Percentiles rank a stretch among this genome's conserved stretches.
phyloP scores from a whole-genome alignment of 2,888 invertebrate species.

The Lacanobia oleracea region DNA sequence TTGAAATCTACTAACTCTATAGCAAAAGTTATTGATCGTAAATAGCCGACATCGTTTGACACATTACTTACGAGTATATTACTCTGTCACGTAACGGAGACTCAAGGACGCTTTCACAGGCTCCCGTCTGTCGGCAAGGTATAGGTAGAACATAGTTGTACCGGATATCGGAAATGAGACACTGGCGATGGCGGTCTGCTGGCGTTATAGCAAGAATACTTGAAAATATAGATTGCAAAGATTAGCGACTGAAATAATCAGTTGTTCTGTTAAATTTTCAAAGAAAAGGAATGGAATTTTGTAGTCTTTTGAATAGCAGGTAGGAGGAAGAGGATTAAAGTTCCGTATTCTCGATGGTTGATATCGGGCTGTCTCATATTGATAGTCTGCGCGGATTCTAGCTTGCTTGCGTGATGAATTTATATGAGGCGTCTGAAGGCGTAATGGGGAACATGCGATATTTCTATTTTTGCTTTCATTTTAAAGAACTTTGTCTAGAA shows the following conservation, averaged over 20 bases:
- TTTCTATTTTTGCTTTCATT: too few species aligned
- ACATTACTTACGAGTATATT: slow-evolving; percentile 48
- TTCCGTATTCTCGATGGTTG: background rate
- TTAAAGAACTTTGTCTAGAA: too few species aligned
- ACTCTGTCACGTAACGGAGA: slow-evolving; percentile 56
- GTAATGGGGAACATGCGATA: too few species aligned
- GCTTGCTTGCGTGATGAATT: background rate
- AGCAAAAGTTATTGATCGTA: slow-evolving; percentile 56
- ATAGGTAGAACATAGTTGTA: slow-evolving; percentile 42
- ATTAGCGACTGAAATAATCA: background rate
- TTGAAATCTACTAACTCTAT: slow-evolving; percentile 39
- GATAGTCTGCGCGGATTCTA: too few species aligned
- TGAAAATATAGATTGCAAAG: background rate
- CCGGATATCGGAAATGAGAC: slow-evolving; percentile 61
- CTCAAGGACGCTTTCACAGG: slow-evolving; percentile 41
- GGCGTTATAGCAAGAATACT: slow-evolving; percentile 11
- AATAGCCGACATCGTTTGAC: slow-evolving; percentile 44
- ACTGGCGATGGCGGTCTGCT: slow-evolving; percentile 13
- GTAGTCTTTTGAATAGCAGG: background rate
- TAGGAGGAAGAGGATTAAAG: too few species aligned
- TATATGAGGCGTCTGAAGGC: background rate
- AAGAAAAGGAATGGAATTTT: background rate
- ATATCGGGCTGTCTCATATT: too few species aligned
- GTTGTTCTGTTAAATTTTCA: background rate
- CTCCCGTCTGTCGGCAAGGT: slow-evolving; percentile 38